Percentiles rank a stretch among this genome's conserved stretches.
Evolutionary conservation across 2,797 vertebrate genomes (phyloP).

Genomic region (Pempheris klunzingeri): DNA sequence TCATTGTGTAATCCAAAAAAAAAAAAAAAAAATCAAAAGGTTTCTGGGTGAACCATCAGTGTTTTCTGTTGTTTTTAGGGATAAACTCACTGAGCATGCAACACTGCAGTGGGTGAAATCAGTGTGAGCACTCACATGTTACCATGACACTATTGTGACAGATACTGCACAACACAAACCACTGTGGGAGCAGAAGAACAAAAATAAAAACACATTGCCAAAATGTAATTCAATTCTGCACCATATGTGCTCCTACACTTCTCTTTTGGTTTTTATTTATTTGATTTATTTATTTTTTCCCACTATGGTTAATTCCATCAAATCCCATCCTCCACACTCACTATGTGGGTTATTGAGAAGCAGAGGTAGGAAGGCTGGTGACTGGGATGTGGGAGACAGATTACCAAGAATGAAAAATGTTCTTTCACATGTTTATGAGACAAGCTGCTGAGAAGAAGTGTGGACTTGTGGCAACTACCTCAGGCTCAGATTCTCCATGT

Average conservation of each 20-base stretch:
- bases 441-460: constrained; percentile 58
- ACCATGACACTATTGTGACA: constrained; percentile 37
- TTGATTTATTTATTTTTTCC: constrained; percentile 54
- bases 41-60: constrained; percentile 36
- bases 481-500: constrained; percentile 58
- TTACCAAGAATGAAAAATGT: constrained; percentile 70
- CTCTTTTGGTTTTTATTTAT: constrained; percentile 63
- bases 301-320: constrained; percentile 71
- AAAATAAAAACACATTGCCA: constrained; percentile 34
- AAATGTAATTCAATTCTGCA: constrained; percentile 46
- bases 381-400: constrained; percentile 75
- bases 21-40: constrained; percentile 23
- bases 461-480: constrained; percentile 45
- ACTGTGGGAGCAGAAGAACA: constrained; percentile 45
- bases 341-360: constrained; percentile 79
- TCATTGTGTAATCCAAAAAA: constrained; percentile 37
- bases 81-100: constrained; percentile 42
- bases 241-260: constrained; percentile 33
- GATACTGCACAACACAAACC: constrained; percentile 17
- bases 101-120: constrained; percentile 50
- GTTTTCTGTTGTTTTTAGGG: constrained; percentile 40
- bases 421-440: constrained; percentile 66
- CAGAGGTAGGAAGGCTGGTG: constrained; percentile 62
- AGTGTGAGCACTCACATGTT: constrained; percentile 36
- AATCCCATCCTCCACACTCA: constrained; percentile 85